Conservation (phyloP, 2,113 vertebrate genomes). For the Garra rufa region DNA sequence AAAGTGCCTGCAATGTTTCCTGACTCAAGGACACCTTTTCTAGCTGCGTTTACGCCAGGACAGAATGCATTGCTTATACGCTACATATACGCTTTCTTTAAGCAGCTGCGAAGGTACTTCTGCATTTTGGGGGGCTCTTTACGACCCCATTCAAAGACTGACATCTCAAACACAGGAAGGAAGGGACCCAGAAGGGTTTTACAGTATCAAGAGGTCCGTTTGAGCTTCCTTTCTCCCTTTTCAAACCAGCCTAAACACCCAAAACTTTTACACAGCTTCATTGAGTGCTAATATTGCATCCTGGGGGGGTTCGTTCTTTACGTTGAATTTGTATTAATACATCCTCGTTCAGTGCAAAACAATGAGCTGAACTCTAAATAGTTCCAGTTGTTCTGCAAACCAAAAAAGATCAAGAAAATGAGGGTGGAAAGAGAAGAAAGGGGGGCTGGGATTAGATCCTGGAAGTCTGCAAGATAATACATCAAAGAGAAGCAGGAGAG, state of each 20-base stretch:
- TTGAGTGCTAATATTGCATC: not conserved
- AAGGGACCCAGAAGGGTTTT: constrained; percentile 75
- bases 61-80: constrained; percentile 62
- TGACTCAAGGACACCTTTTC: constrained; percentile 48
- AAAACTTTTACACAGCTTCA: not conserved
- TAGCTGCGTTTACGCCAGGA: constrained; percentile 63
- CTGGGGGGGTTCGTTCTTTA: not conserved
- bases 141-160: constrained; percentile 78
- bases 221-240: constrained; percentile 53
- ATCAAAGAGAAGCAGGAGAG: constrained; percentile 73
- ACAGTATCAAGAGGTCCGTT: constrained; percentile 69
- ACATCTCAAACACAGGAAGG: constrained; percentile 82
- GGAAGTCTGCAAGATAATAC: constrained; percentile 77
- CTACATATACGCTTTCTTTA: constrained; percentile 75
- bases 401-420: not conserved
- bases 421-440: constrained; percentile 28
- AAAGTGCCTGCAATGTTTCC: constrained; percentile 48
- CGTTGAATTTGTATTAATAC: not conserved
- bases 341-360: not conserved
- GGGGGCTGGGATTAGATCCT: constrained; percentile 72
- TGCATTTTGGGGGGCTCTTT: constrained; percentile 73
- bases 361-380: not conserved
- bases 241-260: constrained; percentile 18
- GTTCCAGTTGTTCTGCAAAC: not conserved
- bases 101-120: constrained; percentile 77